phyloP scores from a whole-genome alignment of 2,797 vertebrate species.

The Threskiornis aethiopicus region DNA sequence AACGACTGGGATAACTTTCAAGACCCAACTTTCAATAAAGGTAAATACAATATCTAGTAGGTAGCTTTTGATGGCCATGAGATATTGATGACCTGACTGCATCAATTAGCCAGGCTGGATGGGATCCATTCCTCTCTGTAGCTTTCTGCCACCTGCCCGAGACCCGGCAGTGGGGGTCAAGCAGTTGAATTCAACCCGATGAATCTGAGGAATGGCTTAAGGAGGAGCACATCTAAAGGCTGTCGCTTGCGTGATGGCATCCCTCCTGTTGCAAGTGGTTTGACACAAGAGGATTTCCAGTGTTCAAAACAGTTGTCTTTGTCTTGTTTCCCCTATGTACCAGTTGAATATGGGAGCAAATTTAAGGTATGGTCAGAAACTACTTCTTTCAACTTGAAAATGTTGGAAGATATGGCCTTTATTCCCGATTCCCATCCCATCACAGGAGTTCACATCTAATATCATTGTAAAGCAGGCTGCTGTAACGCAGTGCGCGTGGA shows the following conservation, averaged over 20 bases:
- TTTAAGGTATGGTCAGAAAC: not conserved
- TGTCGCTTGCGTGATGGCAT: not conserved
- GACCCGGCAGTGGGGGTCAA: not conserved
- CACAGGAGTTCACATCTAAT: not conserved
- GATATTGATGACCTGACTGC: not conserved
- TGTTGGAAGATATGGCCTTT: not conserved
- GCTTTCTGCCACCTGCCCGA: not conserved
- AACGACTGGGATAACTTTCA: not conserved
- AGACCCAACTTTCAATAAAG: not conserved
- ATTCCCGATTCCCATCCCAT: not conserved
- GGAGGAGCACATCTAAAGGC: not conserved
- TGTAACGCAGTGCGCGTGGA: fast-evolving
- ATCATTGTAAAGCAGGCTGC: not conserved
- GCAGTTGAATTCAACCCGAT: not conserved
- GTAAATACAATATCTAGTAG: not conserved
- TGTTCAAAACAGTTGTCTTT: not conserved
- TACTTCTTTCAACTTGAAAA: not conserved
- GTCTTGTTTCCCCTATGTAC: not conserved
- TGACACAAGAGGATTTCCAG: not conserved
- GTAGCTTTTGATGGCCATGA: not conserved
- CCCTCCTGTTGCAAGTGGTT: not conserved
- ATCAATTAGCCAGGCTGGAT: not conserved
- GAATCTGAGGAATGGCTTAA: not conserved
- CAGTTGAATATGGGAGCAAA: not conserved
- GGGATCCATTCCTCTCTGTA: not conserved